Evolutionary conservation across 2,888 invertebrate genomes (phyloP), one percentile per base, ranked within the genome.

Genomic region (Arrhopalites spinosus): DNA sequence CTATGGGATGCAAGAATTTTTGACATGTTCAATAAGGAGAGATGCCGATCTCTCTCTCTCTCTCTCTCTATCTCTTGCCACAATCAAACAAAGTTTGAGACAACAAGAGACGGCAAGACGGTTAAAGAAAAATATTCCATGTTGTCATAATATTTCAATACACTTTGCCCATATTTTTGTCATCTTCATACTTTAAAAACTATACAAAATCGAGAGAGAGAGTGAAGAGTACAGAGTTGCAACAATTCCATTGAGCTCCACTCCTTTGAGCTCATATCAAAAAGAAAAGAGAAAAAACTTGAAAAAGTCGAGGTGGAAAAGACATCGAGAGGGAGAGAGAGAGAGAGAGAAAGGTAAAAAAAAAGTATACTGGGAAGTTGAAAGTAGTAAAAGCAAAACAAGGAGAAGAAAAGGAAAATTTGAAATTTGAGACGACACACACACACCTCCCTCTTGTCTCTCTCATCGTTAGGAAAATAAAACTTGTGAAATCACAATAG

Each of bases 381-480:
- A 56, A 15, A 56, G 56, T n/a, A 56, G 56, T 23, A 56, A 56
- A 56, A n/a, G 23, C 3, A 56, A 56, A 15, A 56, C n/a, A 5
- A 56, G 23, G 36, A 30, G 64, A 64, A 43, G n/a, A n/a, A n/a
- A n/a, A n/a, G n/a, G n/a, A 17, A 47, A 68, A 27, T 53, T 43
- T 67, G 67, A 67, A 67, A 67, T 67, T 45, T 43, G 67, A 67
- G 67, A 67, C 23, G 45, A 45, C 23, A 59, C 20, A 59, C 59
- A 59, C 59, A 59, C 59, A 27, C 13, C 11, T 7, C 23, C 11
- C 45, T 67, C 23, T 13, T 45, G 67, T 43, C 67, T 43, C 23
- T 45, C 45, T 45, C 67, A 36, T 66, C 36, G 29, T 36, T 45
- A 23, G 8, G 43, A 64, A 64, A 64, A 43, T 30, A 64, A 64